Percentiles rank a stretch among this genome's conserved stretches.
Evolutionary conservation across 1,140 invertebrate genomes (phyloP).

Genomic region (Drosophila carrolli): DNA sequence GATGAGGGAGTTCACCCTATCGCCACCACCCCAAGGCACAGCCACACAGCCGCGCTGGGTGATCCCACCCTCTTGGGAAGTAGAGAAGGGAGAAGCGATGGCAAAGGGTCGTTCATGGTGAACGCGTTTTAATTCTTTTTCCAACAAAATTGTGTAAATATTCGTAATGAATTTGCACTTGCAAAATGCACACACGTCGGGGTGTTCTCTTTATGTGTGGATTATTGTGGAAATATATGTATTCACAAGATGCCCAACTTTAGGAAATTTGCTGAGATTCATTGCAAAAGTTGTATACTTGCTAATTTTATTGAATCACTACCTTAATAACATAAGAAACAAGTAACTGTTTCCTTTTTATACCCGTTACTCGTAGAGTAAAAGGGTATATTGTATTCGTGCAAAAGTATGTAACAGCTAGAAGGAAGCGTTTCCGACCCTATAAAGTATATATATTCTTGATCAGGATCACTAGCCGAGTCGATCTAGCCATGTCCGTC

Average conservation of each 20-base stretch:
- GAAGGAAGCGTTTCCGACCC: too few relatives aligned
- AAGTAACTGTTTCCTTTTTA: too few relatives aligned
- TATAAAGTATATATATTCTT: too few relatives aligned
- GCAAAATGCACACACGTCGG: constrained; percentile 36
- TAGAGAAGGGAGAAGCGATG: constrained; percentile 4
- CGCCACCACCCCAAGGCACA: constrained; percentile 22
- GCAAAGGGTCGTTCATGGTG: constrained; percentile 35
- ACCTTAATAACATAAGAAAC: too few relatives aligned
- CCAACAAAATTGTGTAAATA: constrained; percentile 72
- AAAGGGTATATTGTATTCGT: too few relatives aligned
- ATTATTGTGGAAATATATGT: constrained; percentile 1
- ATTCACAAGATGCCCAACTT: constrained; percentile 12
- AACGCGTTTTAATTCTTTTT: constrained; percentile 54
- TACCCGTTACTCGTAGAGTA: too few relatives aligned
- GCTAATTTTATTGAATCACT: too few relatives aligned
- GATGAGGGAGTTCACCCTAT: constrained; percentile 17
- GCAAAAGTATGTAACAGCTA: too few relatives aligned
- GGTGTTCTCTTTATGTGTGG: constrained; percentile 5
- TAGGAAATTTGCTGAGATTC: constrained; percentile 2
- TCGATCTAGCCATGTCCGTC: too few relatives aligned
- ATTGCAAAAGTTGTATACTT: background rate
- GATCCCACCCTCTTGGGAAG: constrained; percentile 47
- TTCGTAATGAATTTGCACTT: constrained; percentile 65
- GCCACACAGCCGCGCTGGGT: constrained; percentile 6
- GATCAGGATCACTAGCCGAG: too few relatives aligned